Evolutionary conservation across 1,140 invertebrate species (phyloP).

Genomic region (Cheumatopsyche charites): DNA sequence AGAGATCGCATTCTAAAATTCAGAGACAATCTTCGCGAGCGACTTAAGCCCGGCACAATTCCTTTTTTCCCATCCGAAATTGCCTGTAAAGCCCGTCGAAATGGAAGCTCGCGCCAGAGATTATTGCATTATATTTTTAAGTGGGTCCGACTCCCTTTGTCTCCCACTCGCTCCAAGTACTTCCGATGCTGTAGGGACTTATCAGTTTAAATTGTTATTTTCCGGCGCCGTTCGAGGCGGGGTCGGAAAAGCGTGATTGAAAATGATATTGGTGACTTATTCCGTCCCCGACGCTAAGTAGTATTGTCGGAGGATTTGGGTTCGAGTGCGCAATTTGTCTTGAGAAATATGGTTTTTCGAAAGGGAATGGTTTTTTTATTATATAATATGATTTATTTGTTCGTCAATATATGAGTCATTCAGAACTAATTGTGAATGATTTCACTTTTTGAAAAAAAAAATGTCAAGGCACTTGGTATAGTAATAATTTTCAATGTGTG

Average conservation of each 20-base stretch:
- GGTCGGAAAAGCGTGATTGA: constrained; percentile 23
- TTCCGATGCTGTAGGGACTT: constrained; percentile 10
- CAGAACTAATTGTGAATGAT: no score
- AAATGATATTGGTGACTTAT: constrained; percentile 25
- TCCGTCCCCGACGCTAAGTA: not conserved
- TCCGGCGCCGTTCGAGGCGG: constrained; percentile 3
- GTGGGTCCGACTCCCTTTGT: constrained; percentile 26
- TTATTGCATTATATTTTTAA: constrained; percentile 41
- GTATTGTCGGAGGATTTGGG: constrained; percentile 13
- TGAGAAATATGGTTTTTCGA: not conserved
- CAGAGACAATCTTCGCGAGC: constrained; percentile 38
- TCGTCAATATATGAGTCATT: no score
- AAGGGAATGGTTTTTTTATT: not conserved
- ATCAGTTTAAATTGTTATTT: constrained; percentile 34
- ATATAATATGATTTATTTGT: no score
- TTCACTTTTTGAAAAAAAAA: no score
- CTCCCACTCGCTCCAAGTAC: not conserved
- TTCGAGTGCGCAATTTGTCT: not conserved
- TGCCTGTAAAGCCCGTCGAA: constrained; percentile 37
- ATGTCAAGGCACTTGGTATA: no score
- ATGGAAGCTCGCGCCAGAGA: constrained; percentile 35
- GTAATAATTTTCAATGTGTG: no score
- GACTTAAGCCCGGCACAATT: constrained; percentile 16
- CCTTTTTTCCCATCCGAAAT: constrained; percentile 34
- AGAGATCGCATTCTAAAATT: constrained; percentile 42